These are phyloP conservation scores for Bemisia tabaci DNA, from an alignment of 1,140 invertebrate genomes.

Conservation along the genomic window DNA sequence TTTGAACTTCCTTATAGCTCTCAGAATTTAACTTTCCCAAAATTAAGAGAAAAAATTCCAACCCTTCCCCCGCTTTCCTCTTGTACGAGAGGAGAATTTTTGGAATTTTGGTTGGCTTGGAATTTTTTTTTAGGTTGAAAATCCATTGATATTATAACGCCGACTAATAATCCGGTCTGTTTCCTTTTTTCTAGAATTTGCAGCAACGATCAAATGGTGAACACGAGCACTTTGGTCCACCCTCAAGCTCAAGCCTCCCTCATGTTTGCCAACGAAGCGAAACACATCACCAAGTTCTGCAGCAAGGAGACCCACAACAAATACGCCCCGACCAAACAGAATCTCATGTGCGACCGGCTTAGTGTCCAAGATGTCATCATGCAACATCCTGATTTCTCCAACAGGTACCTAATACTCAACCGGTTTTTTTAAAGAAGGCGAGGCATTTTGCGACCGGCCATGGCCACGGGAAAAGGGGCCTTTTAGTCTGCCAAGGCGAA, in stretches of 20 bases:
- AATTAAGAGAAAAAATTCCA: too few relatives aligned
- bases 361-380: slow-evolving; percentile 46
- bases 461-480: too few relatives aligned
- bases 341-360: slow-evolving; percentile 42
- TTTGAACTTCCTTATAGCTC: too few relatives aligned
- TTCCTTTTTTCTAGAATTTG: slow-evolving; percentile 28
- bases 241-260: slow-evolving; percentile 37
- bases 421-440: neutral
- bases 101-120: too few relatives aligned
- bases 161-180: too few relatives aligned
- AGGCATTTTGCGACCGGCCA: too few relatives aligned
- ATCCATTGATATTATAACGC: too few relatives aligned
- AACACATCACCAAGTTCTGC: slow-evolving; percentile 42
- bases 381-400: slow-evolving; percentile 41
- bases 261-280: slow-evolving; percentile 36
- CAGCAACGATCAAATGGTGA: slow-evolving; percentile 22
- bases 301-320: slow-evolving; percentile 43
- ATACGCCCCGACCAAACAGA: slow-evolving; percentile 51
- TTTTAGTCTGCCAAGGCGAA: too few relatives aligned
- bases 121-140: too few relatives aligned
- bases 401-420: slow-evolving; percentile 25
- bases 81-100: too few relatives aligned
- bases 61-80: too few relatives aligned
- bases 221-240: slow-evolving; percentile 30
- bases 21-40: too few relatives aligned